phyloP scores from a whole-genome alignment of 2,113 vertebrate genomes.

The Rhodinocichla rosea region DNA sequence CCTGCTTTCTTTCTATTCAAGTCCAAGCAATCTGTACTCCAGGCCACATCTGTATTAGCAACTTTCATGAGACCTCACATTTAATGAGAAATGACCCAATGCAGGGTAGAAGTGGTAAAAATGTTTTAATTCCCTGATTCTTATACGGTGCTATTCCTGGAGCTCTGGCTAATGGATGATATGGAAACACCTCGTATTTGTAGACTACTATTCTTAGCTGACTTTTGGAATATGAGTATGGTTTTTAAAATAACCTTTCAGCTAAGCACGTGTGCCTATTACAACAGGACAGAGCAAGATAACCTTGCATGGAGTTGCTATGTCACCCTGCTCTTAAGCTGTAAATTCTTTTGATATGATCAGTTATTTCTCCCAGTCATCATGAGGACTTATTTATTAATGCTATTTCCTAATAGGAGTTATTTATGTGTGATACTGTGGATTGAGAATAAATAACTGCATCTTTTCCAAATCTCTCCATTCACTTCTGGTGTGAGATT shows the following conservation, averaged over 20 bases:
- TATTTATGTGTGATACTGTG: neutral
- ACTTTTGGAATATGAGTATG: neutral
- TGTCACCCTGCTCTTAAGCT: constrained; percentile 1
- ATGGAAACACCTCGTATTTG: neutral
- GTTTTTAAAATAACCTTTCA: neutral
- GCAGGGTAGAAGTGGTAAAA: neutral
- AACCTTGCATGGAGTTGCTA: neutral
- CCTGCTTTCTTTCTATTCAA: neutral
- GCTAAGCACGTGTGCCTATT: neutral
- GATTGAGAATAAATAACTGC: neutral
- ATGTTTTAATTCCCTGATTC: neutral
- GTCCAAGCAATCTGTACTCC: neutral
- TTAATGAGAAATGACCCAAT: neutral
- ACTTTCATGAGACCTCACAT: neutral
- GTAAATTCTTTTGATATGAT: neutral
- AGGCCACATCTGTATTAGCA: neutral
- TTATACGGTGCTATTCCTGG: neutral
- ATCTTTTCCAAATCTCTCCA: neutral
- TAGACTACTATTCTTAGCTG: neutral
- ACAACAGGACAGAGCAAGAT: neutral
- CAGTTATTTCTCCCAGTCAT: neutral
- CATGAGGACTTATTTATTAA: neutral
- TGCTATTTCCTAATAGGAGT: neutral
- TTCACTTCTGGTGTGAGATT: neutral
- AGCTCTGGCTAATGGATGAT: neutral